Base-by-base conservation (phyloP, 2,888 invertebrate genomes). In the Sycophila texana region DNA sequence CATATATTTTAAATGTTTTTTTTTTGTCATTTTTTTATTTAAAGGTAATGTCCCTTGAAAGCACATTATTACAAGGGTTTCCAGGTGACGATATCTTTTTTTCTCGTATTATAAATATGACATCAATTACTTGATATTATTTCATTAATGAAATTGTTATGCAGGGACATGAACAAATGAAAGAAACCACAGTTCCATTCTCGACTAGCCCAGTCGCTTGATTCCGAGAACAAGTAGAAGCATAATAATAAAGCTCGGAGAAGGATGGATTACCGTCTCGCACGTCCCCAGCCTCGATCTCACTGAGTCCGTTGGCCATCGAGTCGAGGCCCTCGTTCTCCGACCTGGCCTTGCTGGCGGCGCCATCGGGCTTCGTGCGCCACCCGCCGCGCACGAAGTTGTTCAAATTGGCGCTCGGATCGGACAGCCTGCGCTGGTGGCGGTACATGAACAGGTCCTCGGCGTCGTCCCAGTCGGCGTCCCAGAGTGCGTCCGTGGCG, bases 251-350 rank as follows among this genome's bases (percentile, higher is more conserved):
- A 39, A 39, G n/a, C 63, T 16, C 63, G 47, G 4, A 5, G 20
- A 22, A 39, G 53, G 4, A 20, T 18, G 2, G 18, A 74, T 81
- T 92, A 97, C 97, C 97, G 91, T 97, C 97, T 90, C 97, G 93
- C 83, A 98, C 93, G 91, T 98, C 97, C 12, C 97, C 97, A 49
- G 98, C 98, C 92, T 98, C 97, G 83, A 98, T 97, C 92, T 98
- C 98, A 58, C 95, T 96, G 73, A 96, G 93, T 61, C 96, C 97
- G 89, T 94, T 94, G 81, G 94, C 95, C 89, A 97, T 94, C 49
- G 94, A 94, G 91, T 98, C 98, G 66, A 98, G 93, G 0, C 97
- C 97, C 91, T 97, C 98, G 89, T 96, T 96, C 91, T 98, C 98
- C 49, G 98, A 98, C 83, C 97, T 94, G 55, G 97, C 94, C 87